These are phyloP conservation scores for Diaprepes abbreviatus DNA, from an alignment of 2,888 invertebrate genomes.

Conservation along the genomic window DNA sequence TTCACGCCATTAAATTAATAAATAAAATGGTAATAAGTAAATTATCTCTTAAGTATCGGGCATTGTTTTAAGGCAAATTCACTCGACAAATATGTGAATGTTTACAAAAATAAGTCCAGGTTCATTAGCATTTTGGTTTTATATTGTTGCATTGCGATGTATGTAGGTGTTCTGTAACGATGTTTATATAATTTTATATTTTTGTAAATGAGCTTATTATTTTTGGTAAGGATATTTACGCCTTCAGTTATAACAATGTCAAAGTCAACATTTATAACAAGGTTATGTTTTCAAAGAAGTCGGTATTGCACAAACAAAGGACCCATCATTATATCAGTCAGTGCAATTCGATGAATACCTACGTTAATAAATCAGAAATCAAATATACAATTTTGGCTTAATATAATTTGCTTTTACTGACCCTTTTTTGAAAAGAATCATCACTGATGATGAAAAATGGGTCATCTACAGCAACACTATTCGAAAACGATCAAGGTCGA, in stretches of 20 bases:
- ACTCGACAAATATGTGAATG: conserved; percentile 35
- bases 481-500: too few relatives aligned
- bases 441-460: too few relatives aligned
- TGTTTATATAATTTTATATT: conserved; percentile 19
- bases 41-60: conserved; percentile 42
- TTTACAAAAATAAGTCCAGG: neutral
- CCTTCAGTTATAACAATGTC: neutral
- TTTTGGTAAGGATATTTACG: neutral
- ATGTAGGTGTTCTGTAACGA: conserved; percentile 41
- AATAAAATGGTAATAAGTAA: conserved; percentile 44
- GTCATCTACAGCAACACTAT: too few relatives aligned
- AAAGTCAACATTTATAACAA: too few relatives aligned
- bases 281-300: too few relatives aligned
- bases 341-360: too few relatives aligned
- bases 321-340: too few relatives aligned
- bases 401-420: too few relatives aligned
- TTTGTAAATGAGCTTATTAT: conserved; percentile 13
- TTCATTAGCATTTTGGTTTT: conserved; percentile 12
- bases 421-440: too few relatives aligned
- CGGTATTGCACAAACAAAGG: too few relatives aligned
- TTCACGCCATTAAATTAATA: conserved; percentile 38
- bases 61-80: conserved; percentile 42
- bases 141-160: conserved; percentile 22
- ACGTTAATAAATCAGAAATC: too few relatives aligned
- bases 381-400: too few relatives aligned